A percentile compares a stretch with the other conserved stretches of the same genome.
These are phyloP conservation scores for Leucosticte australis DNA, from an alignment of 2,113 vertebrate species.

Conservation along the genomic window DNA sequence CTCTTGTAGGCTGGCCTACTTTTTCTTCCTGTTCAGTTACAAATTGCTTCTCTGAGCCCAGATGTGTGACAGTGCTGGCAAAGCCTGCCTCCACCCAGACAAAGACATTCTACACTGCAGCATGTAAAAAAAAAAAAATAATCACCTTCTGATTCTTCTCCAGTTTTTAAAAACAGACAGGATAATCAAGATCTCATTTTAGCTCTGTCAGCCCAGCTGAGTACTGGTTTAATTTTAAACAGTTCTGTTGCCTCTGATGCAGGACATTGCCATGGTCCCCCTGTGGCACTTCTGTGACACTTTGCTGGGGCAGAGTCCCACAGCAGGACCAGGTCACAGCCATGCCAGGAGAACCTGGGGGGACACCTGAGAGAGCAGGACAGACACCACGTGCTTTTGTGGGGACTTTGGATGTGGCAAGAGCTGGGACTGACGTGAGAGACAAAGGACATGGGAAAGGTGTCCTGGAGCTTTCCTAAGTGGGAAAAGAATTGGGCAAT, in stretches of 20 bases:
- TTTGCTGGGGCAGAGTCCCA: background rate
- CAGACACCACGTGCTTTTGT: fast-evolving
- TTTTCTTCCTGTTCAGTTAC: background rate
- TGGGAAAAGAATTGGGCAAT: background rate
- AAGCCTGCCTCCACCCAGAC: background rate
- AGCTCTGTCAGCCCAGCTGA: background rate
- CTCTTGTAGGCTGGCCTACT: constrained; percentile 30
- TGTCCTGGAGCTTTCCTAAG: background rate
- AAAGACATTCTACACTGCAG: background rate
- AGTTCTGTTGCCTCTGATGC: background rate
- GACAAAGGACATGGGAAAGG: background rate
- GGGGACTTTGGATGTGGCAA: background rate
- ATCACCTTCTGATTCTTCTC: background rate
- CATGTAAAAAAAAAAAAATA: background rate
- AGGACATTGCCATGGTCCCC: background rate
- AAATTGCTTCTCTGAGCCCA: background rate
- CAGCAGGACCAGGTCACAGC: background rate
- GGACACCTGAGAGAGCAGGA: fast-evolving
- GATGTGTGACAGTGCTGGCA: background rate
- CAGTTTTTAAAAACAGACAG: constrained; percentile 27
- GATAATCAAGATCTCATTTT: constrained; percentile 2
- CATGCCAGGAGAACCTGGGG: background rate
- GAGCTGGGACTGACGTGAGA: background rate
- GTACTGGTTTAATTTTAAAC: background rate
- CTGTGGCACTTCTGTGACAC: background rate